A percentile compares a stretch with the other conserved stretches of the same genome.
Evolutionary conservation across 1,140 invertebrate species (phyloP).

Genomic region (Atta cephalotes): DNA sequence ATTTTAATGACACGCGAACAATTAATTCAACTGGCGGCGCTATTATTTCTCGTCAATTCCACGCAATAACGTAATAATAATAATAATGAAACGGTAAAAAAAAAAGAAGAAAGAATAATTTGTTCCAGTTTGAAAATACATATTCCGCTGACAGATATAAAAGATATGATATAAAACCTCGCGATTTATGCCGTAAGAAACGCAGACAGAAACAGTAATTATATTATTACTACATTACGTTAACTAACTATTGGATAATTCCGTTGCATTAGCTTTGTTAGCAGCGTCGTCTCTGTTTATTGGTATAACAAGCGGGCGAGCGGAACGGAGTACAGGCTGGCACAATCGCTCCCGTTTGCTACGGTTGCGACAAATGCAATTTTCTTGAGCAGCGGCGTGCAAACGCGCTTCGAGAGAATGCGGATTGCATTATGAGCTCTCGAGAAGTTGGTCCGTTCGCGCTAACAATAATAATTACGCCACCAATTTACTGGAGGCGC

Average conservation of each 20-base stretch:
- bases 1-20: conserved; percentile 43
- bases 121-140: background rate
- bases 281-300: conserved; percentile 49
- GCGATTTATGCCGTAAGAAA: conserved; percentile 13
- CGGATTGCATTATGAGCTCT: conserved; percentile 53
- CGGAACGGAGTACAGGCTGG: background rate
- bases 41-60: conserved; percentile 30
- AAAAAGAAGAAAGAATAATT: background rate
- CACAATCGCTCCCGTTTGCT: conserved; percentile 32
- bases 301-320: conserved; percentile 27
- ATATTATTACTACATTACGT: conserved; percentile 56
- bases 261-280: conserved; percentile 49
- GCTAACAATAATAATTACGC: conserved; percentile 58
- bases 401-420: conserved; percentile 44
- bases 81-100: background rate
- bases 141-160: conserved; percentile 3
- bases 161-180: background rate
- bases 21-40: conserved; percentile 30
- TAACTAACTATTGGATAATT: conserved; percentile 60
- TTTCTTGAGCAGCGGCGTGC: conserved; percentile 53
- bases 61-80: conserved; percentile 7
- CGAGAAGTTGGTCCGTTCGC: conserved; percentile 24
- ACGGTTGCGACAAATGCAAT: conserved; percentile 58
- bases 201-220: conserved; percentile 26
- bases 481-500: conserved; percentile 43